Conservation (phyloP, 2,888 invertebrate genomes). For the Sphinx pinastri region DNA sequence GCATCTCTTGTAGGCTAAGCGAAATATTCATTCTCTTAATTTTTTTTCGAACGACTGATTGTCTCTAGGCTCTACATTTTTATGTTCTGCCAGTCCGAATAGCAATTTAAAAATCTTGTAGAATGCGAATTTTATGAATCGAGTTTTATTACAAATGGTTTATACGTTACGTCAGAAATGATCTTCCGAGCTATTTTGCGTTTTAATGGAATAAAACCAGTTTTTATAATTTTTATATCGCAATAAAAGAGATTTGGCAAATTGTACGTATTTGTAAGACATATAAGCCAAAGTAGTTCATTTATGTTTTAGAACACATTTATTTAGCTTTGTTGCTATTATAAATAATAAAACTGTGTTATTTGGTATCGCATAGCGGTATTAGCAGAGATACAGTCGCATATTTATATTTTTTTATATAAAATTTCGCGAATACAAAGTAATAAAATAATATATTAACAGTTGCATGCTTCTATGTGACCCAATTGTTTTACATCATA, state of each 20-base stretch:
- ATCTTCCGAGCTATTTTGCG: not conserved
- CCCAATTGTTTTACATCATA: too few species aligned
- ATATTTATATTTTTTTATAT: too few species aligned
- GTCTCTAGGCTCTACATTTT: too few species aligned
- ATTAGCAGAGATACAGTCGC: not conserved
- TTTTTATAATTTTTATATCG: slow-evolving; percentile 4
- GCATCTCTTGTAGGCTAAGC: too few species aligned
- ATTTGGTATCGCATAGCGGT: not conserved
- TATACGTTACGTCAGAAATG: not conserved
- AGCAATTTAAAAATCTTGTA: slow-evolving; percentile 18
- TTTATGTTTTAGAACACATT: not conserved
- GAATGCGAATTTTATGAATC: slow-evolving; percentile 24
- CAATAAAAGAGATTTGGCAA: slow-evolving; percentile 9
- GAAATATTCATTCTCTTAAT: too few species aligned
- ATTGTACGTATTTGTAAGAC: not conserved
- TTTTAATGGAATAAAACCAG: not conserved
- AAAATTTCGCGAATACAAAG: too few species aligned
- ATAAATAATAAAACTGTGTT: not conserved
- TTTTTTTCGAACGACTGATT: too few species aligned
- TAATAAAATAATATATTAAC: too few species aligned
- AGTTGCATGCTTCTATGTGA: too few species aligned
- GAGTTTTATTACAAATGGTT: slow-evolving; percentile 7
- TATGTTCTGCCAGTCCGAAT: too few species aligned
- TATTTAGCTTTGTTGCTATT: not conserved
- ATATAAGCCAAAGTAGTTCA: not conserved